A percentile compares a stretch with the other conserved stretches of the same genome.
phyloP scores from a whole-genome alignment of 2,888 invertebrate genomes.

The Meloe dianella region DNA sequence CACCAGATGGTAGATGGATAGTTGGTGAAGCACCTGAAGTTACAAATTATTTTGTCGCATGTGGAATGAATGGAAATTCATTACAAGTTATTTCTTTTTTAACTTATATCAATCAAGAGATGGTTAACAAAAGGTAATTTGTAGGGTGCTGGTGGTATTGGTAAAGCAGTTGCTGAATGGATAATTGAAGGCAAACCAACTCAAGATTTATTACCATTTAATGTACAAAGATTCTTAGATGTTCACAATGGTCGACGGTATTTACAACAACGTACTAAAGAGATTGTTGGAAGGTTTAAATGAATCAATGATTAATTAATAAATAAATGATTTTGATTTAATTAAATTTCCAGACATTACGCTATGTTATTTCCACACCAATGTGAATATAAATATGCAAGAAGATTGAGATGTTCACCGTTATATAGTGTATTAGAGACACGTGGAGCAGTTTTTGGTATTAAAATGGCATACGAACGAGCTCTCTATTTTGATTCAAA shows the following conservation, averaged over 20 bases:
- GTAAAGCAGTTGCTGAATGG: conserved; percentile 72
- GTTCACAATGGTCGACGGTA: conserved; percentile 70
- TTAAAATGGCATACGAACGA: conserved; percentile 74
- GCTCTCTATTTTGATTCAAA: conserved; percentile 71
- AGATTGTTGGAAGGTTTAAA: conserved; percentile 66
- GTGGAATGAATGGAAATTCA: conserved; percentile 74
- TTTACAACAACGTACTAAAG: conserved; percentile 68
- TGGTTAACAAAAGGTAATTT: not conserved
- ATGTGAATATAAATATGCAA: conserved; percentile 67
- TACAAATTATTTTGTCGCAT: conserved; percentile 74
- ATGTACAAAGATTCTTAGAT: conserved; percentile 69
- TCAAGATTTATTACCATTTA: conserved; percentile 67
- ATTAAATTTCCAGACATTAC: conserved; percentile 60
- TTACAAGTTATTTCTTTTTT: conserved; percentile 57
- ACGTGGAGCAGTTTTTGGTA: conserved; percentile 71
- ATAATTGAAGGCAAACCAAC: conserved; percentile 70
- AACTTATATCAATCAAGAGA: not conserved
- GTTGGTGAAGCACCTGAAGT: conserved; percentile 73
- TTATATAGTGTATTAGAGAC: conserved; percentile 71
- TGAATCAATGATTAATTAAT: conserved; percentile 2
- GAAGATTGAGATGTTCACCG: conserved; percentile 70
- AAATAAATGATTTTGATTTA: conserved; percentile 23
- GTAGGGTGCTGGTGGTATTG: conserved; percentile 72
- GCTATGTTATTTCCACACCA: conserved; percentile 65
- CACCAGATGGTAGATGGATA: conserved; percentile 74